Base-by-base conservation (phyloP, 2,113 vertebrate species). In the Cygnus atratus region DNA sequence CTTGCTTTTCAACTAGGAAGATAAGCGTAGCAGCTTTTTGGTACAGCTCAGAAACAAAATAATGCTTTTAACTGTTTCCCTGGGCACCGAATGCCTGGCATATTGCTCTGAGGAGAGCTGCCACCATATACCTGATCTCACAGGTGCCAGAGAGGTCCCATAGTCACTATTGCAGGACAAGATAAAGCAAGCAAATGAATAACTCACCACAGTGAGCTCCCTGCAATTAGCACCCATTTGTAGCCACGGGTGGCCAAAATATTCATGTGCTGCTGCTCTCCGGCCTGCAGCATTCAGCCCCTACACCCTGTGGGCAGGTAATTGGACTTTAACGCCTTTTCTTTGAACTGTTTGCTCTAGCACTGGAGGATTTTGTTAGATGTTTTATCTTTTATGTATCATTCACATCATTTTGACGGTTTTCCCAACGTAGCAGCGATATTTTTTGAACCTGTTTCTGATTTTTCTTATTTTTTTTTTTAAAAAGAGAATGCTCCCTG, bases 321-420 rank as follows among this genome's bases (percentile, higher is more conserved):
- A 88, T 33, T 74, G 79, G 43, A 33, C 52, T 61, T 3, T 50
- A 61, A 65, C 48, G 39, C 65, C 43, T 90, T 80, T 77, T 25
- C 85, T 97, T 90, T 93, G 88, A 94, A 65, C 22, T 31, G 12
- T 48, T 84, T 67, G 46, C 82, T 77, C 43, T 46, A 65, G n/a
- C 29, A 10, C 39, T 46, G 33, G 72, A 86, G 18, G 75, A 80
- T 95, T 95, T 94, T 75, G 58, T 92, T 55, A 74, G 82, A 31
- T 15, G 10, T 86, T 93, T 94, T 92, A 39, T 74, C 85, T 96
- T 95, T 92, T 77, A 81, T 86, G 67, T 80, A 93, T 80, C 73
- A 44, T 84, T 96, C 76, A 54, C 24, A 10, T 41, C 4, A 21
- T 58, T 88, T 92, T 92, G 88, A 85, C 90, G 43, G 46, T 62